Percentiles rank a stretch among this genome's conserved stretches.
phyloP scores from a whole-genome alignment of 2,797 vertebrate genomes.

The Emydoidea blandingii region DNA sequence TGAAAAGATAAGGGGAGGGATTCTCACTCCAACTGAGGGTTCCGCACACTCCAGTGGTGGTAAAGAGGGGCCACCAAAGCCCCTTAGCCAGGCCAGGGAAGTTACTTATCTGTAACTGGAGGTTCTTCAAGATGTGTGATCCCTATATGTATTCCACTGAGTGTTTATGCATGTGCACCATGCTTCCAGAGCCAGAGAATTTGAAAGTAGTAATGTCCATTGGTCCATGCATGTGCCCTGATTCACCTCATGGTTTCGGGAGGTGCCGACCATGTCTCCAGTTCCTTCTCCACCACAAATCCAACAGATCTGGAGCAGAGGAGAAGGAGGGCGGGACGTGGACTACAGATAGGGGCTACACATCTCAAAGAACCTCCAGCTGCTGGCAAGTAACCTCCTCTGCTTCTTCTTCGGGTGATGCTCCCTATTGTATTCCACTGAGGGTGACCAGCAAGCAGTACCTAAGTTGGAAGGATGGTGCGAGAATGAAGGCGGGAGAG shows the following conservation, averaged over 20 bases:
- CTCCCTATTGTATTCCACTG: neutral
- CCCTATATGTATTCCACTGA: neutral
- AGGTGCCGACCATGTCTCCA: neutral
- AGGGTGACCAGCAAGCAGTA: neutral
- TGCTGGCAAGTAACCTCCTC: neutral
- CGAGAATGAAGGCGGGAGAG: neutral
- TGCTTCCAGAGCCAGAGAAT: neutral
- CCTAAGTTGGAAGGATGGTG: neutral
- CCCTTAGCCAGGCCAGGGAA: neutral
- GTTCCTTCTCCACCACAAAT: neutral
- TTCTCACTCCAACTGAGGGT: fast-evolving
- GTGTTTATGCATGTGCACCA: neutral
- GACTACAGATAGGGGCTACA: neutral
- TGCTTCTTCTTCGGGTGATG: neutral
- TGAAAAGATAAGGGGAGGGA: neutral
- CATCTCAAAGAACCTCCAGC: neutral
- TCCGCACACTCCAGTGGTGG: neutral
- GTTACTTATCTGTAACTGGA: neutral
- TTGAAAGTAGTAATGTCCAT: neutral
- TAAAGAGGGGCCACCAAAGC: neutral
- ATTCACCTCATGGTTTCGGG: neutral
- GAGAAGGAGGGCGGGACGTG: neutral
- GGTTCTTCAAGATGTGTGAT: neutral
- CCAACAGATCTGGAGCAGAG: neutral
- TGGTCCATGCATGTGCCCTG: neutral